phyloP scores from a whole-genome alignment of 2,113 vertebrate genomes.

The Paracyprichromis sp. region DNA sequence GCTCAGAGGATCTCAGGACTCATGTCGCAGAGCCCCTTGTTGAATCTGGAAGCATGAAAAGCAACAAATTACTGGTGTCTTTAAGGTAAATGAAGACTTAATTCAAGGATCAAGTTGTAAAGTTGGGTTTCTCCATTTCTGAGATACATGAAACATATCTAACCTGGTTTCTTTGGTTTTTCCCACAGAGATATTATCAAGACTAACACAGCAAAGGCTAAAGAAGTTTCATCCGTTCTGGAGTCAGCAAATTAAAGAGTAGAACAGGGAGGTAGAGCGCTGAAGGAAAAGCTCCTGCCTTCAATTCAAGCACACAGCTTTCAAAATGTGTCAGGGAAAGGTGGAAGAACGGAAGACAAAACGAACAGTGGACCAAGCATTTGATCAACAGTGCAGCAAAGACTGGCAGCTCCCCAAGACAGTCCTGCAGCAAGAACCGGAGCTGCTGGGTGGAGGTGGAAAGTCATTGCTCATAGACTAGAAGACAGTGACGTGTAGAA shows the following conservation, averaged over 20 bases:
- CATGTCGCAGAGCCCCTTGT: neutral
- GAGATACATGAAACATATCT: neutral
- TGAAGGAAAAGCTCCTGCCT: neutral
- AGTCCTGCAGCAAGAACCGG: neutral
- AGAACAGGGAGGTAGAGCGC: slow-evolving; percentile 10
- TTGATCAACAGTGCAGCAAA: neutral
- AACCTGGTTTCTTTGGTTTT: neutral
- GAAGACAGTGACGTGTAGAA: neutral
- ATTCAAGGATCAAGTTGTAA: neutral
- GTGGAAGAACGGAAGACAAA: neutral
- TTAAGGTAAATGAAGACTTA: slow-evolving; percentile 54
- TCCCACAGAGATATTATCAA: slow-evolving; percentile 40
- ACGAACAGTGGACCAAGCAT: neutral
- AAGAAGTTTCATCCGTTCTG: neutral
- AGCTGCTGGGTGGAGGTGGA: neutral
- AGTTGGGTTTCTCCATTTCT: neutral
- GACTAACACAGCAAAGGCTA: slow-evolving; percentile 23
- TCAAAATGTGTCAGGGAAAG: neutral
- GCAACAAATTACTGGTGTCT: slow-evolving; percentile 16
- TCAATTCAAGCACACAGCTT: neutral
- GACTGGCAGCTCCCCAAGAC: neutral
- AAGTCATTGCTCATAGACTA: neutral
- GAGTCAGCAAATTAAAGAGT: neutral
- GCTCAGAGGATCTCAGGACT: slow-evolving; percentile 20
- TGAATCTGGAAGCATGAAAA: neutral